Percentiles rank a stretch among this genome's conserved stretches.
phyloP scores from a whole-genome alignment of 2,113 vertebrate species.

The Euleptes europaea region DNA sequence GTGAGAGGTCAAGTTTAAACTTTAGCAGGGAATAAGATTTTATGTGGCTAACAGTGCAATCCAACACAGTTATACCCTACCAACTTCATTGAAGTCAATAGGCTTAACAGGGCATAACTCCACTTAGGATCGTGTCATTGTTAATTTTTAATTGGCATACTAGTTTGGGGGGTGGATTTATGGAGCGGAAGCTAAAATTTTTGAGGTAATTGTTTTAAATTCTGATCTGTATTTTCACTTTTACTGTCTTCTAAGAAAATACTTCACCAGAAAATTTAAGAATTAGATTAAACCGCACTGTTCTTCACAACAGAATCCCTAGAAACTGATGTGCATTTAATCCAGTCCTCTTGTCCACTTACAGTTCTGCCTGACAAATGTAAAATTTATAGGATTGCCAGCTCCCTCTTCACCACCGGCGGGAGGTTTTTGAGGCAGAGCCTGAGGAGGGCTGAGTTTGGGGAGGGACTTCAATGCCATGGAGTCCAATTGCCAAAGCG shows the following conservation, averaged over 20 bases:
- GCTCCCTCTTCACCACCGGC: too few relatives aligned
- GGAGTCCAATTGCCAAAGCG: too few relatives aligned
- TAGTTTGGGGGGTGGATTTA: neutral
- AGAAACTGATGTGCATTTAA: neutral
- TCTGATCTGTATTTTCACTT: neutral
- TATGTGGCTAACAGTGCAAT: too few relatives aligned
- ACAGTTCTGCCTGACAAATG: conserved; percentile 18
- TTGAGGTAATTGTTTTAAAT: neutral
- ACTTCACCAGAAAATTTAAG: neutral
- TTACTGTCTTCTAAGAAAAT: neutral
- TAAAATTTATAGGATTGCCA: too few relatives aligned
- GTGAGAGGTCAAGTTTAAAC: neutral
- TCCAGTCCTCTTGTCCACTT: conserved; percentile 35
- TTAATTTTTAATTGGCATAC: neutral
- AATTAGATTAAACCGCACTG: conserved; percentile 19
- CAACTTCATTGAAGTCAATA: neutral
- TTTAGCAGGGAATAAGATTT: neutral
- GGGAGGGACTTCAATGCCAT: too few relatives aligned
- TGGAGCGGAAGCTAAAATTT: too few relatives aligned
- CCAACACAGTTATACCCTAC: neutral
- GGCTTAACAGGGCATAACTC: too few relatives aligned
- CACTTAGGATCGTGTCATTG: too few relatives aligned
- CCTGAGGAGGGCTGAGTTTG: too few relatives aligned
- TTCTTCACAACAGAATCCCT: conserved; percentile 45
- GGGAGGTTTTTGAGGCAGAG: too few relatives aligned